phyloP scores from a whole-genome alignment of 2,888 invertebrate genomes.

The Therioaphis trifolii region DNA sequence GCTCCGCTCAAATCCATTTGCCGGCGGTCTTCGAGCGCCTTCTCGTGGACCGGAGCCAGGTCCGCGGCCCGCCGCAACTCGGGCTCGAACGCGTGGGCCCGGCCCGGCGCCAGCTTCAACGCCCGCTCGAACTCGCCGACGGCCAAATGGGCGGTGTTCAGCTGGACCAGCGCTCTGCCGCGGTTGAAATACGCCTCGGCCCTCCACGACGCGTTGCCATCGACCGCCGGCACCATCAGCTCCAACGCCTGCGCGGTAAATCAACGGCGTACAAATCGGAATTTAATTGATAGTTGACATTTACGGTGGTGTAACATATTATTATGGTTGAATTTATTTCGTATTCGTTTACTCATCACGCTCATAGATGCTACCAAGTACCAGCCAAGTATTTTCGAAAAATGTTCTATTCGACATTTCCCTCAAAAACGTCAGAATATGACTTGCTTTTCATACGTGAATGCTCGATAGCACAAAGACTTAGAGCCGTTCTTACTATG shows the following conservation, averaged over 20 bases:
- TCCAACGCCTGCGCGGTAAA: conserved; percentile 60
- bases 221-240: conserved; percentile 54
- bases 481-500: too few species aligned
- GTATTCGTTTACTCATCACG: too few species aligned
- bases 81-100: conserved; percentile 31
- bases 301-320: too few species aligned
- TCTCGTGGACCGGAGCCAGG: conserved; percentile 28
- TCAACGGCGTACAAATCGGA: too few species aligned
- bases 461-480: too few species aligned
- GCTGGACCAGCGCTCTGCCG: conserved; percentile 36
- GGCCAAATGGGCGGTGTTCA: conserved; percentile 49
- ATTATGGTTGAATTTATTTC: neutral
- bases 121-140: conserved; percentile 40
- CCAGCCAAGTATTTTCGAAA: too few species aligned
- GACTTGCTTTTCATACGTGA: too few species aligned
- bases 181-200: conserved; percentile 60
- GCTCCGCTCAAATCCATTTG: neutral
- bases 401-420: too few species aligned
- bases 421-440: too few species aligned
- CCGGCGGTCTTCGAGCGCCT: neutral
- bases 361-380: too few species aligned
- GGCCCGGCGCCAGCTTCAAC: conserved; percentile 32
- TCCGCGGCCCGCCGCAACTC: conserved; percentile 14
- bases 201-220: conserved; percentile 51
- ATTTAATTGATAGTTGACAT: too few species aligned